These are phyloP conservation scores for Melanophora roralis DNA, from an alignment of 2,888 invertebrate genomes.

Conservation along the genomic window DNA sequence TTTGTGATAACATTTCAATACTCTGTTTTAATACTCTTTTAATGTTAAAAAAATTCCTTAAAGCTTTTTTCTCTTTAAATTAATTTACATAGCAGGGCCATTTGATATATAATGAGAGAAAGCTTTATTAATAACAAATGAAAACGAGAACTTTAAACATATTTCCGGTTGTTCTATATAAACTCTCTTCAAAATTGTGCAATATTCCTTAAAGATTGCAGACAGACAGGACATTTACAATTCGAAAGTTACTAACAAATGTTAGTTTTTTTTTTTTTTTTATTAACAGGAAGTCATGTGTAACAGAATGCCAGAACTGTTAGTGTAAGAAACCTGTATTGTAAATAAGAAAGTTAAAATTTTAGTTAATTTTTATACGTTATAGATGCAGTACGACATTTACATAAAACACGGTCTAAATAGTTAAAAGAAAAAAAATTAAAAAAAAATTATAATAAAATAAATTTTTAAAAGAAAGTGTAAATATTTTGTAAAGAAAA, in stretches of 20 bases:
- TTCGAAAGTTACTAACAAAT: no score
- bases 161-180: no score
- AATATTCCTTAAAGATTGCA: no score
- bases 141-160: no score
- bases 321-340: neutral
- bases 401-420: slow-evolving; percentile 32
- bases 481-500: slow-evolving; percentile 4
- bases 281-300: slow-evolving; percentile 19
- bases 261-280: no score
- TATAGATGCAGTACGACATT: slow-evolving; percentile 51
- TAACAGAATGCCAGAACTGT: neutral
- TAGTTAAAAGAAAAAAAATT: neutral
- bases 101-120: no score
- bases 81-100: neutral
- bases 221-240: no score
- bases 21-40: no score
- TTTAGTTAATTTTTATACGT: slow-evolving; percentile 62
- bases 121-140: no score
- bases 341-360: slow-evolving; percentile 18
- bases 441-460: neutral
- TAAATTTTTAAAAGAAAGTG: neutral
- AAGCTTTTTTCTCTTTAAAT: neutral
- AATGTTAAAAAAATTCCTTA: no score
- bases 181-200: no score
- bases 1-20: neutral